Evolutionary conservation across 1,140 invertebrate genomes (phyloP).

Genomic region (Cyrtorhinus lividipennis): DNA sequence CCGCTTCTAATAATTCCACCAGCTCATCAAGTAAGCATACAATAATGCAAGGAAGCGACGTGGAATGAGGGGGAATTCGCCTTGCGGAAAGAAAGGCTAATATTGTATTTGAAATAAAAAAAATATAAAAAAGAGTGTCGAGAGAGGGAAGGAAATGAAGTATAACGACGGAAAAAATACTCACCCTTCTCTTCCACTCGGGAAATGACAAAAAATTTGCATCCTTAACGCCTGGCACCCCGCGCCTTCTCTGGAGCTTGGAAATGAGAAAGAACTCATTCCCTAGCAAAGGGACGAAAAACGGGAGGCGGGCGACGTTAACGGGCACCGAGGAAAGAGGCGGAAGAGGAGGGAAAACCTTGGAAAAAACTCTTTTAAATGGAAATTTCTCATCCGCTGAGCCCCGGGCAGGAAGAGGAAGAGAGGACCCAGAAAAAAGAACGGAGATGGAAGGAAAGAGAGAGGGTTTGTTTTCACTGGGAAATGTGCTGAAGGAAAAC

Average conservation of each 20-base stretch:
- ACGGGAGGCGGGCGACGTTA: neutral
- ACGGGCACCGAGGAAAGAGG: no score
- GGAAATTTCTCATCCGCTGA: slow-evolving; percentile 20
- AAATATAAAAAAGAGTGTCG: neutral
- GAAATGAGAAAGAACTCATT: slow-evolving; percentile 23
- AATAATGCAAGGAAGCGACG: slow-evolving; percentile 8
- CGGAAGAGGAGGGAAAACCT: neutral
- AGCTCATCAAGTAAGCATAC: slow-evolving; percentile 16
- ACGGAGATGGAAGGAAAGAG: neutral
- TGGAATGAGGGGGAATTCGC: neutral
- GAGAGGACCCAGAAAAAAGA: neutral
- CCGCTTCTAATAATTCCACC: slow-evolving; percentile 1
- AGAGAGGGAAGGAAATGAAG: slow-evolving; percentile 19
- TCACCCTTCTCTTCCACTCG: slow-evolving; percentile 1
- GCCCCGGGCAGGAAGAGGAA: neutral
- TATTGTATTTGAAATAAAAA: neutral
- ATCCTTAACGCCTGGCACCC: slow-evolving; percentile 20
- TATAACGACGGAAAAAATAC: slow-evolving; percentile 17
- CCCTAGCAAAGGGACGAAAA: slow-evolving; percentile 1
- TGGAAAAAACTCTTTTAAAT: slow-evolving; percentile 21
- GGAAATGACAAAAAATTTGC: slow-evolving; percentile 22
- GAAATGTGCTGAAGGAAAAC: slow-evolving; percentile 12
- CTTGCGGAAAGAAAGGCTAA: slow-evolving; percentile 1
- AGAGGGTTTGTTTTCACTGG: slow-evolving; percentile 14
- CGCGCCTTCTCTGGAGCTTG: neutral